Evolutionary conservation across 2,113 vertebrate genomes (phyloP), one percentile per base, ranked within the genome.

Genomic region (Cyanoderma ruficeps): DNA sequence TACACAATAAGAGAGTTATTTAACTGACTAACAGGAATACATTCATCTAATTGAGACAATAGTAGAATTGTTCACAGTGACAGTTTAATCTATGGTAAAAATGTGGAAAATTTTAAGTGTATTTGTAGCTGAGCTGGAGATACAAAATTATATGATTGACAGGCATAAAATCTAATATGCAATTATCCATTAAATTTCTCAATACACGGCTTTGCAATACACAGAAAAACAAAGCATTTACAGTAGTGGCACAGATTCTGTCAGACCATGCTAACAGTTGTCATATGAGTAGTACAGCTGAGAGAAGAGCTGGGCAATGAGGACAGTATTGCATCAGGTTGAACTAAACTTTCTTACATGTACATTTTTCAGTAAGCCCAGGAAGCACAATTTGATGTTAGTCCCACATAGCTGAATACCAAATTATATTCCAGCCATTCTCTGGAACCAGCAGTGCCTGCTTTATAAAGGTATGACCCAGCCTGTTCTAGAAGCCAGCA

Each of bases 41-140:
- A 10, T 75, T 95, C 41, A 42, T 63, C 44, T 89, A 94, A 91
- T 60, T 90, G 47, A 81, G 41, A 80, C 65, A 89, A 64, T 55
- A 30, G 42, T 68, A 89, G 55, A 92, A 74, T 72, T 74, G 65
- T 85, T 92, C 69, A 56, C 33, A 79, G 25, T 70, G 69, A 89
- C 65, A 94, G 89, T 91, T 92, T 79, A 83, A 77, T 67, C 68
- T 90, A 41, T 35, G 55, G n/a, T 74, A 79, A 93, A 93, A 93
- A 33, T 53, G 20, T 53, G 87, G 65, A 84, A 76, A 84, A 86
- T 79, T 86, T 91, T 78, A 85, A 42, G 13, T 87, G 28, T 49
- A 74, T 69, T 91, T 80, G 27, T 74, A 71, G 67, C 50, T 88
- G 61, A 93, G 52, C 3, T 33, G 50, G 46, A 91, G 49, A 61